Evolutionary conservation across 30 jellyfish, hydroid and myxozoan genomes (phyloP).

Genomic region (Mastigias papua): DNA sequence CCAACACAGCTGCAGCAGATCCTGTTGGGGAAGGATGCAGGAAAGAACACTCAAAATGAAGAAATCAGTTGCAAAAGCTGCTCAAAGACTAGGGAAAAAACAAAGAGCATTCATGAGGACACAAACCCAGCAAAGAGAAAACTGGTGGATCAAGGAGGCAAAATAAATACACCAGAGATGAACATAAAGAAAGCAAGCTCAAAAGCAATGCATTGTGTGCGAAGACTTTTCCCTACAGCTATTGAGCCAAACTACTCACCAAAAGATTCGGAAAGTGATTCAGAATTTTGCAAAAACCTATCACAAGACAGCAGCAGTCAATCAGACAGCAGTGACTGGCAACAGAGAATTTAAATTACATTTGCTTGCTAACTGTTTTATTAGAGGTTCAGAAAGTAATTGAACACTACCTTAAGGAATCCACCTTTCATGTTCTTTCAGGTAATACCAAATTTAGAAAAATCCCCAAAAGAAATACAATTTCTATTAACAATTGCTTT

Average conservation of each 20-base stretch:
- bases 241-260: slow-evolving; percentile 5
- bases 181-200: not conserved
- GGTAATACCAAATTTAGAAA: too few relatives aligned
- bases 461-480: too few relatives aligned
- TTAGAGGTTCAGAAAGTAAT: too few relatives aligned
- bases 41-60: not conserved
- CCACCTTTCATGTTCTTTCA: too few relatives aligned
- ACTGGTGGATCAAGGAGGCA: slow-evolving; percentile 21
- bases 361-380: too few relatives aligned
- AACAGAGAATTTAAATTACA: too few relatives aligned
- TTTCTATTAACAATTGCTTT: too few relatives aligned
- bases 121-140: slow-evolving; percentile 10
- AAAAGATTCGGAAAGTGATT: slow-evolving; percentile 67
- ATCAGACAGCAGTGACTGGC: slow-evolving; percentile 57
- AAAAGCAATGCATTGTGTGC: slow-evolving; percentile 53
- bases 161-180: slow-evolving; percentile 22
- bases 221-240: slow-evolving; percentile 59
- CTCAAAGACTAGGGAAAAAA: not conserved
- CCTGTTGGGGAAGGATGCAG: slow-evolving; percentile 39
- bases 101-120: not conserved
- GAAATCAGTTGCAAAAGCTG: not conserved
- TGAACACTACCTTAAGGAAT: too few relatives aligned
- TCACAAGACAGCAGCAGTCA: slow-evolving; percentile 70
- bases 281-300: slow-evolving; percentile 58
- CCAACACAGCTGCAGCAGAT: slow-evolving; percentile 67